These are phyloP conservation scores for Graptemys geographica DNA, from an alignment of 2,797 vertebrate species.

Conservation along the genomic window DNA sequence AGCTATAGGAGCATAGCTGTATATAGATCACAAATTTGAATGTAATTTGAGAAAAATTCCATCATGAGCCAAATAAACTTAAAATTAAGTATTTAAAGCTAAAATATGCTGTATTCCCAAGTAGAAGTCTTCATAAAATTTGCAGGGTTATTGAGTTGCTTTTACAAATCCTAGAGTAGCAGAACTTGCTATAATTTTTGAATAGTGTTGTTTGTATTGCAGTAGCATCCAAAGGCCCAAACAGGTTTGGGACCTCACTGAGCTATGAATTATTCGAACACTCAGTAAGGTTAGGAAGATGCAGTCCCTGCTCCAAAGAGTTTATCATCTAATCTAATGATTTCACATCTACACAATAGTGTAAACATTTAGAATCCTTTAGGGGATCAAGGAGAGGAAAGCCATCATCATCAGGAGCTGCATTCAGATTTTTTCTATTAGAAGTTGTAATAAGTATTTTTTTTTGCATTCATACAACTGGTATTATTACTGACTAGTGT, in stretches of 20 bases:
- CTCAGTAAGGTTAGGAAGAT: not conserved
- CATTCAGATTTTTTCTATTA: rapidly evolving
- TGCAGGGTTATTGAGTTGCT: not conserved
- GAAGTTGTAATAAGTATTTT: rapidly evolving
- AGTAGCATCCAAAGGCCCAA: not conserved
- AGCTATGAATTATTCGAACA: rapidly evolving
- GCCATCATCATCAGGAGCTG: not conserved
- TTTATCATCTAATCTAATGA: not conserved
- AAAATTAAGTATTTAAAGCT: not conserved
- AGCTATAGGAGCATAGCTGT: not conserved
- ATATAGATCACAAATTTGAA: not conserved
- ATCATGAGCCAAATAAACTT: not conserved
- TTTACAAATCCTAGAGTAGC: not conserved
- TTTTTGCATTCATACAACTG: not conserved
- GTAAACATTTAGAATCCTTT: not conserved
- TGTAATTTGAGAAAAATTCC: not conserved
- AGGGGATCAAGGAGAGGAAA: not conserved
- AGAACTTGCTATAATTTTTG: not conserved
- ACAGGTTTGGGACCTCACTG: not conserved
- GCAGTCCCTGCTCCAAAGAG: not conserved
- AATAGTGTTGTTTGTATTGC: not conserved
- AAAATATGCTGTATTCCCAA: not conserved
- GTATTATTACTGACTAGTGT: rapidly evolving
- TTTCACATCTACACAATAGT: not conserved
- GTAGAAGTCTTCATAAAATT: not conserved